A percentile compares a stretch with the other conserved stretches of the same genome.
Evolutionary conservation across 2,888 invertebrate species (phyloP).

Genomic region (Salticus scenicus): DNA sequence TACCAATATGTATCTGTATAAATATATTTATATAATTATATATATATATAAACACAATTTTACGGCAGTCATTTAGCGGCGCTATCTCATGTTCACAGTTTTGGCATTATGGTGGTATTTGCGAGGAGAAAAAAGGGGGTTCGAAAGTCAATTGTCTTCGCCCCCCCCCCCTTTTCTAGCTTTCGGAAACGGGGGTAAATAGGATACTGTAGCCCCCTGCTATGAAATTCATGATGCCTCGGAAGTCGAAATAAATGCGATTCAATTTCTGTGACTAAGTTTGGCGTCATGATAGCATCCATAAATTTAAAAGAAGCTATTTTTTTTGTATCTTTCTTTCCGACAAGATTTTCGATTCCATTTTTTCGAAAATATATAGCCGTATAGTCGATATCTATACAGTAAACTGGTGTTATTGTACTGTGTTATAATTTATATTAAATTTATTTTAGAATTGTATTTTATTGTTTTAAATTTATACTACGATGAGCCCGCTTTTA

Average conservation of each 20-base stretch:
- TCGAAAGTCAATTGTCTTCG: slow-evolving; percentile 25
- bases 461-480: no score
- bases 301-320: neutral
- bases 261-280: slow-evolving; percentile 33
- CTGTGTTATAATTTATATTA: no score
- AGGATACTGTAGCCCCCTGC: slow-evolving; percentile 38
- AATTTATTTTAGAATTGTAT: no score
- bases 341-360: neutral
- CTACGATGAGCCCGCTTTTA: no score
- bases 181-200: neutral
- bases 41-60: neutral
- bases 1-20: slow-evolving; percentile 3
- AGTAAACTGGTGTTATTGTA: no score
- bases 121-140: slow-evolving; percentile 13
- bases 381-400: no score
- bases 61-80: slow-evolving; percentile 13
- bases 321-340: neutral
- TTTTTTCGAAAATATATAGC: no score
- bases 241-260: slow-evolving; percentile 63
- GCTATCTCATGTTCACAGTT: slow-evolving; percentile 69
- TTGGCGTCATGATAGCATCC: slow-evolving; percentile 10
- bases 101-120: slow-evolving; percentile 65
- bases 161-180: neutral
- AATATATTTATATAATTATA: slow-evolving; percentile 11
- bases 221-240: slow-evolving; percentile 70